Evolutionary conservation across 2,113 vertebrate genomes (phyloP), one percentile per base, ranked within the genome.

Genomic region (Thamnophis sirtalis): DNA sequence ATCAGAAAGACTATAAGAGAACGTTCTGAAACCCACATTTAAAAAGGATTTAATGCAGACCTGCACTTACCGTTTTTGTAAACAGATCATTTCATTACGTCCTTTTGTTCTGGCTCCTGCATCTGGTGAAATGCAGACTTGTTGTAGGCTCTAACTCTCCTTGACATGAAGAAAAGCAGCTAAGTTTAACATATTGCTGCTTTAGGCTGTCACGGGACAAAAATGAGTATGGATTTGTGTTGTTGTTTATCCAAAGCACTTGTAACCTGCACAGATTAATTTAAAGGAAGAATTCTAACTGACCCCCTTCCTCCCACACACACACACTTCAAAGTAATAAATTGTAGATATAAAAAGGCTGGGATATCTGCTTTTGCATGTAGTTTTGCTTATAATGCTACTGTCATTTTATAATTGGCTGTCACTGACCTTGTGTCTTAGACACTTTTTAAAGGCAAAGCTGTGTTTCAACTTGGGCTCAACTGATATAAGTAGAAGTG

Each of bases 71-170:
- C 89, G 90, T 96, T 96, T 97, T 97, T 95, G 92, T 95, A 97
- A 97, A 95, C 92, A 97, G 85, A 96, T 96, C 85, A 91, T 96
- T 97, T 96, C 94, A 97, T 97, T 97, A 96, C 93, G 89, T 95
- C 87, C 94, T 94, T 96, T 97, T 97, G 89, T 97, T 96, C 96
- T 91, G 50, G 0, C 87, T 96, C 84, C 89, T 73, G 73, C 73
- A 93, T 96, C 94, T 95, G 91, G 93, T 4, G 91, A 96, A 97
- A 96, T 89, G 49, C 93, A 84, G 90, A 96, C 92, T 94, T 97
- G 94, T 96, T 97, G 94, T 95, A 95, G 94, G 96, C 94, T 93
- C 89, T 93, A 51, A n/a, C 88, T 96, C 56, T 96, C 89, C 93
- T 91, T 94, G 92, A 95, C 93, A 93, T 95, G 88, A 97, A 95